Evolutionary conservation across 2,888 invertebrate species (phyloP).

Genomic region (Cantharis rustica): DNA sequence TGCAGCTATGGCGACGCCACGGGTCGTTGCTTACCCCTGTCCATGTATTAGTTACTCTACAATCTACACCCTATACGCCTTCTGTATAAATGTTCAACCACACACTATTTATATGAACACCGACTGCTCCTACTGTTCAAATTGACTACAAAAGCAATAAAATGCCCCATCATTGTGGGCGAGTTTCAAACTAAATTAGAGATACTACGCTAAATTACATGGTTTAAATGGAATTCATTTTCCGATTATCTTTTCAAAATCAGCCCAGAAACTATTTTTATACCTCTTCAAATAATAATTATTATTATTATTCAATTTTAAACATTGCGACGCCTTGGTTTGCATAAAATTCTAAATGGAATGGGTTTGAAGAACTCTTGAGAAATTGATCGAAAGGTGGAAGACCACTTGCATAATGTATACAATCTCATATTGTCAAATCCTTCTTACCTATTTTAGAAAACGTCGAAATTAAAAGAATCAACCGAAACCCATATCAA

Average conservation of each 20-base stretch:
- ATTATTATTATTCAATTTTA: not conserved
- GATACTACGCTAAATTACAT: not conserved
- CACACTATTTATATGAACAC: constrained; percentile 21
- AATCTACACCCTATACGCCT: constrained; percentile 20
- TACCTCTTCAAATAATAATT: not conserved
- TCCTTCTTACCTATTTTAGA: constrained; percentile 22
- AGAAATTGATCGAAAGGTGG: not conserved
- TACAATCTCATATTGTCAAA: constrained; percentile 19
- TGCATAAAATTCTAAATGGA: no score
- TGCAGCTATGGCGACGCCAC: constrained; percentile 37
- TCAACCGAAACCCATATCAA: constrained; percentile 25
- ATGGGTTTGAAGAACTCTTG: not conserved
- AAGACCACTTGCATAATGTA: not conserved
- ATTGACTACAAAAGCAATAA: constrained; percentile 3
- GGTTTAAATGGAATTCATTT: not conserved
- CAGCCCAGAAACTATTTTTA: not conserved
- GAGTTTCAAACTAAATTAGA: not conserved
- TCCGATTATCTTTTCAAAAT: not conserved
- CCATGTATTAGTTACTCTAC: constrained; percentile 28
- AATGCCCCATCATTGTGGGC: constrained; percentile 4
- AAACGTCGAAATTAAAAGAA: constrained; percentile 19
- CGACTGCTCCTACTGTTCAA: constrained; percentile 2
- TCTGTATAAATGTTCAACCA: constrained; percentile 18
- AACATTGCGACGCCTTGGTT: not conserved
- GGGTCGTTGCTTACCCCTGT: constrained; percentile 35